Evolutionary conservation across 2,113 vertebrate genomes (phyloP).

Genomic region (Chamaetylas fuelleborni): DNA sequence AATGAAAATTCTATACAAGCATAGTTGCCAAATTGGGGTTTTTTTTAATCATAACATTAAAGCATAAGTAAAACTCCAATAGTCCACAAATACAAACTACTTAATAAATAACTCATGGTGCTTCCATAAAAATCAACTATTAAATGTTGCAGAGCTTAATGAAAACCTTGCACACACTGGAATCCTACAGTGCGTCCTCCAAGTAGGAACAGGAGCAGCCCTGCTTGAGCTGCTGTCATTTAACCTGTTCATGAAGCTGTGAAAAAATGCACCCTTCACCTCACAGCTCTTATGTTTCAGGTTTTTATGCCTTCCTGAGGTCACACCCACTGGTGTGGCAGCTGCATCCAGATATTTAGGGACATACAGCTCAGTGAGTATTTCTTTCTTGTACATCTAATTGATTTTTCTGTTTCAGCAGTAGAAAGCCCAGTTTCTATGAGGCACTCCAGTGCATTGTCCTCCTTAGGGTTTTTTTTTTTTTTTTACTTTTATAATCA

Average conservation of each 20-base stretch:
- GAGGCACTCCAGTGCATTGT: not conserved
- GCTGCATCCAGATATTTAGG: not conserved
- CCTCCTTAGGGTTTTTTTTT: not conserved
- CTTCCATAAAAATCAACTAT: not conserved
- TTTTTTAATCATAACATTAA: not conserved
- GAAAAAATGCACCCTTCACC: not conserved
- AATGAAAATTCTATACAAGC: not conserved
- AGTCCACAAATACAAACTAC: not conserved
- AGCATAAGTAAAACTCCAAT: not conserved
- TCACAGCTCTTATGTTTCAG: not conserved
- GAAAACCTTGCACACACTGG: not conserved
- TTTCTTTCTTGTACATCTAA: not conserved
- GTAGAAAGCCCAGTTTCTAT: not conserved
- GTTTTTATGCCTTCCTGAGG: not conserved
- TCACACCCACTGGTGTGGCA: accelerated
- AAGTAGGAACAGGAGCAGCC: not conserved
- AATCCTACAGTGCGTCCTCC: not conserved
- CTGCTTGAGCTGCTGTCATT: not conserved
- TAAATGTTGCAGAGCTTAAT: conserved; percentile 23
- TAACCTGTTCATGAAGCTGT: not conserved
- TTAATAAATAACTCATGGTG: conserved; percentile 30
- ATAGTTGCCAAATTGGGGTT: not conserved
- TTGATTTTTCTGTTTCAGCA: not conserved
- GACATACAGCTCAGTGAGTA: not conserved
- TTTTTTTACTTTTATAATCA: not conserved